phyloP scores from a whole-genome alignment of 1,140 invertebrate genomes.

The Idris sp. region DNA sequence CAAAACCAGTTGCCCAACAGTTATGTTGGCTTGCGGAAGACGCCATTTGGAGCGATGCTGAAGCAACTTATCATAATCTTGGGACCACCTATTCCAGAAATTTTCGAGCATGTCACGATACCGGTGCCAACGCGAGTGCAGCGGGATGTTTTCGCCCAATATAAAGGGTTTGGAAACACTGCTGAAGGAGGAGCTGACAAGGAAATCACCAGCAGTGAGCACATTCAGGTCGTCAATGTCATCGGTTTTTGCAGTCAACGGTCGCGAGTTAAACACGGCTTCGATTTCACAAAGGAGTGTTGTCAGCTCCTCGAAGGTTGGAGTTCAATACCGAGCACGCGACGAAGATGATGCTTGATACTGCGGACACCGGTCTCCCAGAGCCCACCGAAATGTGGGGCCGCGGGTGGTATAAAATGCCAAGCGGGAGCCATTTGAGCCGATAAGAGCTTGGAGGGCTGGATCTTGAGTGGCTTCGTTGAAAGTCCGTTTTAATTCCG shows the following conservation, averaged over 20 bases:
- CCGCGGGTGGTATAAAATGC: slow-evolving; percentile 1
- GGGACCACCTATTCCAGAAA: too few relatives aligned
- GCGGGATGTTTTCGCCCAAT: too few relatives aligned
- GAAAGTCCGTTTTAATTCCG: too few relatives aligned
- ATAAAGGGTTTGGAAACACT: slow-evolving; percentile 9
- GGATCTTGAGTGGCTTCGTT: too few relatives aligned
- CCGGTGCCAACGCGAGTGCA: too few relatives aligned
- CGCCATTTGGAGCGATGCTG: too few relatives aligned
- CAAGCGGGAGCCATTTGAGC: too few relatives aligned
- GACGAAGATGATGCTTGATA: not conserved
- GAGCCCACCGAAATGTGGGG: not conserved
- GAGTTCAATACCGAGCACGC: not conserved
- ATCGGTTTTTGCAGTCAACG: not conserved
- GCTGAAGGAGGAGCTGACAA: slow-evolving; percentile 37
- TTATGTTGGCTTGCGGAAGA: too few relatives aligned
- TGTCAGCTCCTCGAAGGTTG: slow-evolving; percentile 3
- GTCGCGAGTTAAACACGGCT: slow-evolving; percentile 5
- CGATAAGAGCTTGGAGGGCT: too few relatives aligned
- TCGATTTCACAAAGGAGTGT: slow-evolving; percentile 7
- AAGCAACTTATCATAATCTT: too few relatives aligned
- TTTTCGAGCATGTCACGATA: too few relatives aligned
- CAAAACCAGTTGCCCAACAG: too few relatives aligned
- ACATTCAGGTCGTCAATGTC: not conserved
- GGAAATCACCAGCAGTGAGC: not conserved
- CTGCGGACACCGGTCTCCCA: slow-evolving; percentile 1